Evolutionary conservation across 2,113 vertebrate genomes (phyloP).

Genomic region (Ctenomys sociabilis): DNA sequence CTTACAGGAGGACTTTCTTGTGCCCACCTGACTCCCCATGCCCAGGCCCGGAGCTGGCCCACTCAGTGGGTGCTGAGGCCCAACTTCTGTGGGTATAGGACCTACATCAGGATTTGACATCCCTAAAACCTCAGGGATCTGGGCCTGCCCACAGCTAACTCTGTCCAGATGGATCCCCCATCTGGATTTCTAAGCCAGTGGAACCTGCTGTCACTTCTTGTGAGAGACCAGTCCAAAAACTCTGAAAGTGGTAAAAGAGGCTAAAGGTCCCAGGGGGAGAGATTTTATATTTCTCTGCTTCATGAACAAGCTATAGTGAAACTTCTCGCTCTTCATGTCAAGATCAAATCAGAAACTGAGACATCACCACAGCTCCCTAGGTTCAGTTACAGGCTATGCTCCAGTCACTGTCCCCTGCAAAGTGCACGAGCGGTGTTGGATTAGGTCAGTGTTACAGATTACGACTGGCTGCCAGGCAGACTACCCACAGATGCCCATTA

Average conservation of each 20-base stretch:
- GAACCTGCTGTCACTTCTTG: neutral
- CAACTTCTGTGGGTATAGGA: neutral
- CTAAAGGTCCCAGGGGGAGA: neutral
- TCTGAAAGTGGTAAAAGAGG: neutral
- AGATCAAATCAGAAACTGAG: neutral
- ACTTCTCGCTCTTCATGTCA: neutral
- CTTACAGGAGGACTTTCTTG: neutral
- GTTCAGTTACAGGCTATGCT: neutral
- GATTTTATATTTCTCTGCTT: neutral
- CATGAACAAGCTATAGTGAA: constrained; percentile 2
- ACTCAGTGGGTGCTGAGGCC: neutral
- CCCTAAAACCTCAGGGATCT: constrained; percentile 4
- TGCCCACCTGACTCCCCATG: neutral
- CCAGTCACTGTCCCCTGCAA: neutral
- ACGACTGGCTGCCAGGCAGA: neutral
- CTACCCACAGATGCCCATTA: neutral
- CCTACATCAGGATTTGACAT: neutral
- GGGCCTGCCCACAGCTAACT: neutral
- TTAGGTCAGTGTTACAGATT: neutral
- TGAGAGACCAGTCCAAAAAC: neutral
- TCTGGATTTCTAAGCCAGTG: constrained; percentile 19
- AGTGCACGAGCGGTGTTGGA: constrained; percentile 22
- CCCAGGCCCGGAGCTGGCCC: neutral
- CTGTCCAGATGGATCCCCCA: neutral
- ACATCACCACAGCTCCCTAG: neutral